Base-by-base conservation (phyloP, 2,888 invertebrate species). In the Xestia sexstrigata region DNA sequence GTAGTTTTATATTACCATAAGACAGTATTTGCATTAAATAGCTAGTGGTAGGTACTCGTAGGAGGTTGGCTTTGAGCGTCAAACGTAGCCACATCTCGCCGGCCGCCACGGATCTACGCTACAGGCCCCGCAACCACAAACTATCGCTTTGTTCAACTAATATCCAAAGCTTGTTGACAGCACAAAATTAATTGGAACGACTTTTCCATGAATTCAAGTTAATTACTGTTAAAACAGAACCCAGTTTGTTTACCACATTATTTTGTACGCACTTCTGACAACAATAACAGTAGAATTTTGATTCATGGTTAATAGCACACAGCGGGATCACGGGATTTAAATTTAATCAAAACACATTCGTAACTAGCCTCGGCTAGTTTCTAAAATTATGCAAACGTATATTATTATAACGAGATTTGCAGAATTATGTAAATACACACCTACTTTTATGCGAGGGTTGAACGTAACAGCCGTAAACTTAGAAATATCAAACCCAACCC, bases 381-480 rank as follows among this genome's bases (percentile, higher is more conserved):
- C 72, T 66, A 68, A 85, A 85, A 86, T 84, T 80, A 87, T 78
- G 79, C 77, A 85, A 78, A 85, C 77, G 63, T 69, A 39, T 78
- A 81, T 79, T 77, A 81, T 81, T 75, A 70, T 78, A 84, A 81
- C 82, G 82, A 88, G 87, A 88, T 87, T 88, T 82, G 76, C 81
- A 84, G 63, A 85, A 87, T 87, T 88, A 88, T 88, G 88, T 85
- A 87, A 88, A 88, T 84, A 85, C 79, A 78, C 74, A 85, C 74
- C 75, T 84, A 88, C 78, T 87, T 87, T 85, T 85, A 85, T 80
- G 78, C 65, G 78, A 85, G 82, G 87, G 81, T 87, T 77, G 79
- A 81, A 70, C 76, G 79, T 79, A 86, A 88, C 85, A 70, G 70
- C 39, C 74, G 74, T 87, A 86, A 87, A 88, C 76, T 81, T 76